A percentile compares a stretch with the other conserved stretches of the same genome.
Evolutionary conservation across 92 coral and sea anemone species (phyloP).

Genomic region (Zoanthus solanderi): DNA sequence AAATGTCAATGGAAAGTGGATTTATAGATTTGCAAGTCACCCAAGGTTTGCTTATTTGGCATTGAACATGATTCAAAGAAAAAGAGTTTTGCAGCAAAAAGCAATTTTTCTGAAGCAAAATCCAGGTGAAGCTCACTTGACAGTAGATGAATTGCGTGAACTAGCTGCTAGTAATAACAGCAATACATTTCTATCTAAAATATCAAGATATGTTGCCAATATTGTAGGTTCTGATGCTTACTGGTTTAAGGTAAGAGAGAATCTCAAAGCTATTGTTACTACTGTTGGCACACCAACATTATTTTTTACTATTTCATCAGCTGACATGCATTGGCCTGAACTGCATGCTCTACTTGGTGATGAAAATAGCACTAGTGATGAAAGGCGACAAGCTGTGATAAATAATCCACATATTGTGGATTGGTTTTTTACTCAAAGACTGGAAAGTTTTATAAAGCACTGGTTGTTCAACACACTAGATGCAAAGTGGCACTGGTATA

Average conservation of each 20-base stretch:
- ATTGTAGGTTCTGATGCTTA: constrained; percentile 58
- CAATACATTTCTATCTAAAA: constrained; percentile 52
- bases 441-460: constrained; percentile 36
- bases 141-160: constrained; percentile 59
- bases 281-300: constrained; percentile 65
- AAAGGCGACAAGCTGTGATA: constrained; percentile 59
- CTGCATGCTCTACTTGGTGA: constrained; percentile 49
- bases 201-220: constrained; percentile 67
- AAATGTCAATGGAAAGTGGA: constrained; percentile 63
- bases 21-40: constrained; percentile 62
- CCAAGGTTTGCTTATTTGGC: constrained; percentile 70
- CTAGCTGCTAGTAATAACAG: constrained; percentile 59
- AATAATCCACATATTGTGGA: constrained; percentile 65
- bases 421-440: constrained; percentile 59
- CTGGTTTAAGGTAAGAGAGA: constrained; percentile 62
- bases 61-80: constrained; percentile 66
- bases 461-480: constrained; percentile 17
- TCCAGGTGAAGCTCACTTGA: constrained; percentile 70
- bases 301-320: constrained; percentile 61
- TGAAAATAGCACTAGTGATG: constrained; percentile 44
- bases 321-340: constrained; percentile 39
- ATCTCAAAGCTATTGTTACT: constrained; percentile 62
- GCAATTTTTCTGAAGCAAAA: constrained; percentile 57
- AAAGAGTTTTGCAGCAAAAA: constrained; percentile 60
- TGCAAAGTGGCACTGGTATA: constrained; percentile 25